Evolutionary conservation across 2,113 vertebrate species (phyloP), one percentile per base, ranked within the genome.

Genomic region (Megaptera novaeangliae): DNA sequence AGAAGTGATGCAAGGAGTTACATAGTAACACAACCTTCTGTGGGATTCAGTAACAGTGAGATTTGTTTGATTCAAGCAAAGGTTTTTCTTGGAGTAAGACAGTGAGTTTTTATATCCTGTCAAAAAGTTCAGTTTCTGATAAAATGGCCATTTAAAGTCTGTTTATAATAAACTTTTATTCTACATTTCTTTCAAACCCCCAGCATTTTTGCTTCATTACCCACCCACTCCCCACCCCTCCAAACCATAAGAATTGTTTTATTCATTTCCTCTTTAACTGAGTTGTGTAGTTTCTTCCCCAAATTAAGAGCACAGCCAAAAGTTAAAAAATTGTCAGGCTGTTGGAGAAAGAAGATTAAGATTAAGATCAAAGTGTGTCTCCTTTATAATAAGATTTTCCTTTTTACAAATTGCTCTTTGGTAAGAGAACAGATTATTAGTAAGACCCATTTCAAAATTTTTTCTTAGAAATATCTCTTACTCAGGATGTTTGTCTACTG

Each of bases 111-210:
- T 39, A 46, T 95, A 14, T 69, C 66, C 31, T 55, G 6, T 66
- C 49, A 87, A 74, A 41, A 85, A 91, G 23, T 36, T 89, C 39
- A 55, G 36, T 91, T 98, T 89, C 46, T 90, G 55, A 71, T 82
- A 91, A 94, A 91, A 83, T 78, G 27, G 13, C 41, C 46, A 77
- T 74, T 97, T 94, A 39, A 81, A 64, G 49, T 81, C 34, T 96
- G 21, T 89, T 88, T 57, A 49, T 59, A 63, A n/a, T 72, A 93
- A 83, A 74, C 12, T 11, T 94, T 91, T 88, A 57, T 39, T 96
- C 31, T 63, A 11, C 18, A 82, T 64, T 71, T 72, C 77, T 61
- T 61, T 49, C 41, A 27, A 44, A 72, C 12, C 2, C 36, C 8
- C 6, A 44, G 41, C 25, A 34, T 72, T 96, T 92, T 87, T 68